These are phyloP conservation scores for Penaeus indicus DNA, from an alignment of 1,140 invertebrate genomes.

Conservation along the genomic window DNA sequence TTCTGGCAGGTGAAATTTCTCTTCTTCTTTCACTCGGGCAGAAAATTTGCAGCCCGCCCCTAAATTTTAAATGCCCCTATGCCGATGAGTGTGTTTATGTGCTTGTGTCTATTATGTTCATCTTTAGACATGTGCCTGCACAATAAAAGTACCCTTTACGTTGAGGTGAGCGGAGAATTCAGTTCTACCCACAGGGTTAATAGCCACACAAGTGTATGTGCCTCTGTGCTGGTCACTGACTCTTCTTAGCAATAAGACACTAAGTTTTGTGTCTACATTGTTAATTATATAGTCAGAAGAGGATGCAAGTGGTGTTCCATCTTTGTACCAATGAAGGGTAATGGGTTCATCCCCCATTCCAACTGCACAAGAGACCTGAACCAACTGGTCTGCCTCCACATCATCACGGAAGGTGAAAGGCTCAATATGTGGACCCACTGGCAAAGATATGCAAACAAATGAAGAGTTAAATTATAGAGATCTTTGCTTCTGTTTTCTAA, in stretches of 20 bases:
- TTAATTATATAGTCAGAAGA: constrained; percentile 50
- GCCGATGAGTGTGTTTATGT: too few species aligned
- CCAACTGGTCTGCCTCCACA: constrained; percentile 83
- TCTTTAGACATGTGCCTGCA: neutral
- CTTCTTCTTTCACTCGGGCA: too few species aligned
- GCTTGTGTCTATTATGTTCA: too few species aligned
- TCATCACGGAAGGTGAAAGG: constrained; percentile 80
- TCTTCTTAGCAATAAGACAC: constrained; percentile 46
- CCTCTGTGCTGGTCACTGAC: constrained; percentile 55
- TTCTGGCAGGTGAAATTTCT: too few species aligned
- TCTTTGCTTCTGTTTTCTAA: too few species aligned
- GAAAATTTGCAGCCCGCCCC: too few species aligned
- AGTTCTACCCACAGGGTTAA: constrained; percentile 46
- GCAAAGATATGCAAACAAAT: neutral
- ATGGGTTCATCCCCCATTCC: constrained; percentile 86
- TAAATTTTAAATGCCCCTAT: too few species aligned
- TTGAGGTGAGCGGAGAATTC: constrained; percentile 51
- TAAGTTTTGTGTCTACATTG: constrained; percentile 53
- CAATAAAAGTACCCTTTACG: constrained; percentile 33
- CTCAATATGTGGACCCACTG: constrained; percentile 73
- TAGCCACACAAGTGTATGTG: constrained; percentile 49
- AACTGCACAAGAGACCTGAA: constrained; percentile 83
- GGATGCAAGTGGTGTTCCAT: constrained; percentile 24
- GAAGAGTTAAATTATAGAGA: too few species aligned
- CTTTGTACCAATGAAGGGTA: constrained; percentile 79